Conservation (phyloP, 2,113 vertebrate genomes). For the Sarotherodon lohbergeri region DNA sequence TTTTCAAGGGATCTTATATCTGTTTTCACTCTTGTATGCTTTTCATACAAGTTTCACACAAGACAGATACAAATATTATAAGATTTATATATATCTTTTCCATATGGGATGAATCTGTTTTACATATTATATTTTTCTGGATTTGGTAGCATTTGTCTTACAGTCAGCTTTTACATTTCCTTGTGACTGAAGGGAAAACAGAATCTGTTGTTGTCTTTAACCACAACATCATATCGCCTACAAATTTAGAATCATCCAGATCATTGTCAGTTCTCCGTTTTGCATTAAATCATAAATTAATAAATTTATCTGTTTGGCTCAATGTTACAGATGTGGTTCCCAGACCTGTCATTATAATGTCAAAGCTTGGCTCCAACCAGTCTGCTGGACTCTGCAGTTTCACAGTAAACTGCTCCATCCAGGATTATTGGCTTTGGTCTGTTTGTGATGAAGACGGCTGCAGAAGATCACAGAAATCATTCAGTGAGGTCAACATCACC, state of each 20-base stretch:
- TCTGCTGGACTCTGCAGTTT: slow-evolving; percentile 17
- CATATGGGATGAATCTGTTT: too few species aligned
- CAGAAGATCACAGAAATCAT: background rate
- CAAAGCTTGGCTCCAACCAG: background rate
- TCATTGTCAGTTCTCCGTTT: background rate
- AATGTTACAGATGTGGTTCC: slow-evolving; percentile 11
- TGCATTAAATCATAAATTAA: background rate
- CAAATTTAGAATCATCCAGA: rapidly evolving
- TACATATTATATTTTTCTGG: too few species aligned
- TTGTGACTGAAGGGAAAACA: too few species aligned
- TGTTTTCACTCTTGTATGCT: too few species aligned
- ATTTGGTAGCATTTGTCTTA: background rate
- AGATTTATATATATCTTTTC: too few species aligned
- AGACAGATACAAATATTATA: too few species aligned
- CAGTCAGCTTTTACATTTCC: too few species aligned
- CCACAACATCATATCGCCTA: too few species aligned
- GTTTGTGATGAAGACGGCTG: slow-evolving; percentile 29
- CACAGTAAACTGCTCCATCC: slow-evolving; percentile 55
- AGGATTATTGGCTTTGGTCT: background rate
- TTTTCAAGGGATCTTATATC: too few species aligned
- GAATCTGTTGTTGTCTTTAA: background rate
- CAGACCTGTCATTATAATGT: background rate
- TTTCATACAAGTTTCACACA: too few species aligned
- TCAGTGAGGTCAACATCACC: slow-evolving; percentile 24
- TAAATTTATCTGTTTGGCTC: background rate